Base-by-base conservation (phyloP, 2,888 invertebrate species). In the Meteorus colon region DNA sequence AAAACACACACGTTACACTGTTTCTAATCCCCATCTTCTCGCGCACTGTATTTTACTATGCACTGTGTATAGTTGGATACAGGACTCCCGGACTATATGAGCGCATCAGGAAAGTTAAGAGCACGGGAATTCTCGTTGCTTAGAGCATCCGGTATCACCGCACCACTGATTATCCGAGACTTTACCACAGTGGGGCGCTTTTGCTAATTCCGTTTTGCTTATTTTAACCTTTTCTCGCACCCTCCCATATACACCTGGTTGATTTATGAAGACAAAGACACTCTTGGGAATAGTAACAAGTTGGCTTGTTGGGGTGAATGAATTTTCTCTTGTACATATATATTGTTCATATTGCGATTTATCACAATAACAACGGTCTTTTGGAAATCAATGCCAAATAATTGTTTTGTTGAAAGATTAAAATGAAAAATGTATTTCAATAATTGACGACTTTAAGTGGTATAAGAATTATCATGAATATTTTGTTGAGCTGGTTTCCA, bases 91-190 rank as follows among this genome's bases (percentile, higher is more conserved):
- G 75, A 81, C 77, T 81, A 80, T 81, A 55, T 55, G 55, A 55
- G 19, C 55, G 19, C 55, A 55, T 55, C 55, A 55, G 55, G 19
- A 55, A 55, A 55, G 55, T 55, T 55, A 55, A 19, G 24, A 78
- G 77, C 77, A 78, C 77, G 29, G 71, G 71, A 79, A 82, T 82
- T 81, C 80, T 74, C 80, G 79, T 81, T 78, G 76, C 74, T 60
- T 74, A 48, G 71, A 75, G 79, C 78, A 78, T 78, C 78, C 76
- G 79, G 76, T 77, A 72, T 76, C 69, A 78, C 78, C 77, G 63
- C 55, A 8, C 55, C 55, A 55, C 79, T 82, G 81, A 82, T 82
- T 82, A 81, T 78, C 55, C 78, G 31, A 74, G 68, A 55, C 55
- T 55, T 76, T 74, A 69, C 77, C 73, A 65, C 41, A 75, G 75